Conservation (phyloP, 2,113 vertebrate species). For the Rhegmatorhina hoffmannsi region DNA sequence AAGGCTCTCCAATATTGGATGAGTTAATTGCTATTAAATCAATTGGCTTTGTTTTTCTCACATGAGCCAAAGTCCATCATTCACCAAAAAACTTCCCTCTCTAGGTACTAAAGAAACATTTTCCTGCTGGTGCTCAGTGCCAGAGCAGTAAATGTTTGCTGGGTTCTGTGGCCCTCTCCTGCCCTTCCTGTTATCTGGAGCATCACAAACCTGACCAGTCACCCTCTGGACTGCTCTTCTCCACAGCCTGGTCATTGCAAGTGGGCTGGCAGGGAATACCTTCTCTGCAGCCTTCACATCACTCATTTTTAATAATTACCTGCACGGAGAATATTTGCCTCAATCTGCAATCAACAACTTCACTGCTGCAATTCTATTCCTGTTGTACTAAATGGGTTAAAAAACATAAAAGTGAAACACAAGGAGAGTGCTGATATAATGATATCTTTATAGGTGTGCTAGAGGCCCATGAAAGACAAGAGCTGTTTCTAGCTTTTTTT, state of each 20-base stretch:
- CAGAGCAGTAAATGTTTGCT: background rate
- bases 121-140: background rate
- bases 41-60: constrained; percentile 49
- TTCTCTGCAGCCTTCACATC: background rate
- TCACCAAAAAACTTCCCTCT: constrained; percentile 16
- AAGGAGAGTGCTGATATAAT: background rate
- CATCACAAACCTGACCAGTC: background rate
- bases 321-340: background rate
- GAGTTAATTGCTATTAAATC: constrained; percentile 66
- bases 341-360: background rate
- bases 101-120: background rate
- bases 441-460: background rate
- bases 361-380: background rate
- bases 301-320: background rate
- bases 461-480: background rate
- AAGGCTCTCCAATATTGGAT: constrained; percentile 26
- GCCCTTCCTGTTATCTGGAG: background rate
- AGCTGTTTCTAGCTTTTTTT: background rate
- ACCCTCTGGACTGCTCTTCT: background rate
- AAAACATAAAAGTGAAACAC: background rate
- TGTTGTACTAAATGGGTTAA: background rate
- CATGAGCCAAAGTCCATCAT: constrained; percentile 44
- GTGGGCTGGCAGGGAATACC: background rate
- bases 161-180: background rate
- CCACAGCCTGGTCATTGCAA: fast-evolving